Percentiles rank a stretch among this genome's conserved stretches.
phyloP scores from a whole-genome alignment of 2,797 vertebrate genomes.

The Microhierax caerulescens region DNA sequence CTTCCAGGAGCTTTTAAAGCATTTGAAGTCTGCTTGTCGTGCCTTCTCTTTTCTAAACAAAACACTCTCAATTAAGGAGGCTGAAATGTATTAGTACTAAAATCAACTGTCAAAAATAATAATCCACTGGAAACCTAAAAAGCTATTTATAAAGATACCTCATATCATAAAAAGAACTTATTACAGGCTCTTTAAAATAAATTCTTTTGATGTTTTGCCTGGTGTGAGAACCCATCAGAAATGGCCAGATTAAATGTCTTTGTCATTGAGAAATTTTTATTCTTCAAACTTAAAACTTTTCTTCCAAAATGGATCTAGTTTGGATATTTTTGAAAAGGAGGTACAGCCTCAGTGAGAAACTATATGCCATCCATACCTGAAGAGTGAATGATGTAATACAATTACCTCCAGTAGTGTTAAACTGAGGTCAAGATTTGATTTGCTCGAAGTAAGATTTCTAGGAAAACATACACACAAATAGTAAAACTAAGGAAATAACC shows the following conservation, averaged over 20 bases:
- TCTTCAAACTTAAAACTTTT: background rate
- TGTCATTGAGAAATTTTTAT: background rate
- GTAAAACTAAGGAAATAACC: background rate
- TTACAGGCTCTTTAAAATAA: background rate
- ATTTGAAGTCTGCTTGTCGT: background rate
- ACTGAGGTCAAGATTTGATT: background rate
- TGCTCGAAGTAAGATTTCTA: background rate
- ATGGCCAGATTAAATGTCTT: background rate
- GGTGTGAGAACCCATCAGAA: background rate
- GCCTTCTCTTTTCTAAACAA: background rate
- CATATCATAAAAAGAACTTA: background rate
- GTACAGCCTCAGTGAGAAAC: background rate
- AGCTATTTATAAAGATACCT: background rate
- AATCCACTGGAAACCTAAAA: background rate
- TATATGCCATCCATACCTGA: background rate
- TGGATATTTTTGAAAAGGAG: background rate
- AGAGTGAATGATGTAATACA: background rate
- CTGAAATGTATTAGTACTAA: constrained; percentile 5
- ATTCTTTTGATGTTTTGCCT: background rate
- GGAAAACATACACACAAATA: background rate
- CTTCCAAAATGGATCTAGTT: background rate
- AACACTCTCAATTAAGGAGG: background rate
- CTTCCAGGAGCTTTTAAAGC: background rate
- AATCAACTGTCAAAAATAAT: background rate
- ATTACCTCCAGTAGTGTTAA: rapidly evolving